Base-by-base conservation (phyloP, 2,888 invertebrate species). In the Eudasyphora cyanicolor region DNA sequence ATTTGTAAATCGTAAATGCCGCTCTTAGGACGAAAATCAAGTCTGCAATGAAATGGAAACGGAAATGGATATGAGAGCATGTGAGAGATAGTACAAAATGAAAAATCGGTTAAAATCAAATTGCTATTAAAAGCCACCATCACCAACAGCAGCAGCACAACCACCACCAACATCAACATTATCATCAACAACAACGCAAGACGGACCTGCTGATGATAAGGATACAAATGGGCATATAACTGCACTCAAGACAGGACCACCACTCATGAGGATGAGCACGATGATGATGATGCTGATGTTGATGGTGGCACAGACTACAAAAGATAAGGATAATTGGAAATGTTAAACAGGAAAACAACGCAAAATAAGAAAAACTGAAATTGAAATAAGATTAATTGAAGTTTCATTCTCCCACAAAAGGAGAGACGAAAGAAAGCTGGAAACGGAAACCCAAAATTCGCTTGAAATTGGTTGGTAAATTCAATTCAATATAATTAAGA, bases 1-100 rank as follows among this genome's bases (percentile, higher is more conserved):
- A 98, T 97, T 92, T 96, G 94, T 88, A 98, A 94, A 93, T 98
- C 98, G 93, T 98, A 98, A 80, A 94, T 94, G 82, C 98, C 98
- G 84, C 95, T 94, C 80, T 94, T 94, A 54, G 97, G 96, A 86
- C 95, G 94, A 92, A 95, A 96, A 89, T 96, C 96, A 89, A 97
- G 93, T 92, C 96, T 96, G 91, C 86, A 93, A 82, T 76, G 62
- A 57, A 67, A 38, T 24, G 38, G 38, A 49, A 77, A 79, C 51
- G 42, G 60, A 49, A 57, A 24, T 6, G n/a, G 35, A 60, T 21
- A 29, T 29, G 29, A 64, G 42, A 42, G 27, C 62, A 67, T 14
- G 67, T n/a, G n/a, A n/a, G n/a, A n/a, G n/a, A n/a, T n/a, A n/a
- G 42, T 8, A 42, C 42, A 38, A 24, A 42, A 54, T 67, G 35